Conservation (phyloP, 1,140 invertebrate species). For the Phthorimaea operculella region DNA sequence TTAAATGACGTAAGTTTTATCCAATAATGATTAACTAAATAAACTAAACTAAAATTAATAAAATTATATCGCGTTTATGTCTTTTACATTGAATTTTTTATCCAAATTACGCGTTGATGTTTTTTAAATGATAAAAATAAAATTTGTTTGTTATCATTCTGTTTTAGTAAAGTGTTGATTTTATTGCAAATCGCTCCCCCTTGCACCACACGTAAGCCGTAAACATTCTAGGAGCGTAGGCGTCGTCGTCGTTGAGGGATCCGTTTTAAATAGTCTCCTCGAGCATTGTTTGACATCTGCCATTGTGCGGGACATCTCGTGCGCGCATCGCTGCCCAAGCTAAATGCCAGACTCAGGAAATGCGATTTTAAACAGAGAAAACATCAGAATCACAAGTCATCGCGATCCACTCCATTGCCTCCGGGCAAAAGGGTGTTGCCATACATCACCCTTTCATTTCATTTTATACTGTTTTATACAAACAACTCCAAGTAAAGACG, state of each 20-base stretch:
- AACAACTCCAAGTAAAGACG: slow-evolving; percentile 21
- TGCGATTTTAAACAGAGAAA: slow-evolving; percentile 64
- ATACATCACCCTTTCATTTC: slow-evolving; percentile 56
- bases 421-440: slow-evolving; percentile 55
- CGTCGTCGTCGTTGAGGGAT: slow-evolving; percentile 46
- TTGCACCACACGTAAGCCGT: slow-evolving; percentile 22
- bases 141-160: no score
- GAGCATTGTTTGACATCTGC: slow-evolving; percentile 43
- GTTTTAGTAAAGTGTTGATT: no score
- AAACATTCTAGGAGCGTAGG: slow-evolving; percentile 28
- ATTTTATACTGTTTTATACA: slow-evolving; percentile 39
- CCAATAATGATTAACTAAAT: no score
- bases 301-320: slow-evolving; percentile 49
- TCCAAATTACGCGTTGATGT: no score
- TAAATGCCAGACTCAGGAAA: slow-evolving; percentile 59
- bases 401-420: slow-evolving; percentile 52
- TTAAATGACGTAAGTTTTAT: no score
- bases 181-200: slow-evolving; percentile 1
- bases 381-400: slow-evolving; percentile 64
- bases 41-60: no score
- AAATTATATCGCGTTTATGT: no score
- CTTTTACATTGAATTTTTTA: no score
- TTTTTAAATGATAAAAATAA: no score
- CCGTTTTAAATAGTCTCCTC: slow-evolving; percentile 51
- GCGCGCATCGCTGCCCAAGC: slow-evolving; percentile 42